A percentile compares a stretch with the other conserved stretches of the same genome.
Conservation (phyloP, 2,113 vertebrate species). For the Arothron firmamentum region DNA sequence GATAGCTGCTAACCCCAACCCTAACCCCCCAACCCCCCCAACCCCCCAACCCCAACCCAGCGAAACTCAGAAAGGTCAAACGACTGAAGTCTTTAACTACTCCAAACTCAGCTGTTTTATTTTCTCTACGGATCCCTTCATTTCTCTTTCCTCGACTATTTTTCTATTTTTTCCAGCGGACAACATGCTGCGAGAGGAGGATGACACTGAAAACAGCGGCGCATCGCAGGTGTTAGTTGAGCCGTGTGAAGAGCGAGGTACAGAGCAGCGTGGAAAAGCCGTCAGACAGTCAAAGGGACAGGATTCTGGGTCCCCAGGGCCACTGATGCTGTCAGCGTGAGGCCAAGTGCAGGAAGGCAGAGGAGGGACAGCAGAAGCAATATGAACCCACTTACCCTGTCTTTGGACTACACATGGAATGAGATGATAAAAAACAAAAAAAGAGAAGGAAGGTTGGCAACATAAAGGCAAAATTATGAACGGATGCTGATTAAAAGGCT, state of each 20-base stretch:
- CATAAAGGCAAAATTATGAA: constrained; percentile 48
- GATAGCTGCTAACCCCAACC: too few species aligned
- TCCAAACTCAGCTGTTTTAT: too few species aligned
- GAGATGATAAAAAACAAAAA: constrained; percentile 49
- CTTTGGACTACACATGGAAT: constrained; percentile 83
- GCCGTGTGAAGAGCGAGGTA: constrained; percentile 47
- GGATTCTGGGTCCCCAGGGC: constrained; percentile 31
- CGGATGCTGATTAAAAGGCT: constrained; percentile 43
- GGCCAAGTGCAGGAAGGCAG: constrained; percentile 33
- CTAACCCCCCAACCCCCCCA: too few species aligned
- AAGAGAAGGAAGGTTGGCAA: constrained; percentile 57
- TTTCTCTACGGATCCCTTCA: neutral
- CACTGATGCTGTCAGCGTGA: constrained; percentile 30
- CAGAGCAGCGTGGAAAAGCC: constrained; percentile 46
- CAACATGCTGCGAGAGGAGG: constrained; percentile 44
- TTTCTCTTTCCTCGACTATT: neutral
- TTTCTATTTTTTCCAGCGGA: neutral
- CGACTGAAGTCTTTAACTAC: too few species aligned
- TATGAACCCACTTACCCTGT: constrained; percentile 82
- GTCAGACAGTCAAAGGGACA: constrained; percentile 36
- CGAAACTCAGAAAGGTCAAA: too few species aligned
- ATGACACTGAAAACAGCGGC: constrained; percentile 30
- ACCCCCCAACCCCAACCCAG: too few species aligned
- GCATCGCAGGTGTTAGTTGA: constrained; percentile 63
- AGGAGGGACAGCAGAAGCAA: constrained; percentile 54